A percentile compares a stretch with the other conserved stretches of the same genome.
These are phyloP conservation scores for Tetranychus cinnabarinus DNA, from an alignment of 1,140 invertebrate genomes.

Conservation along the genomic window DNA sequence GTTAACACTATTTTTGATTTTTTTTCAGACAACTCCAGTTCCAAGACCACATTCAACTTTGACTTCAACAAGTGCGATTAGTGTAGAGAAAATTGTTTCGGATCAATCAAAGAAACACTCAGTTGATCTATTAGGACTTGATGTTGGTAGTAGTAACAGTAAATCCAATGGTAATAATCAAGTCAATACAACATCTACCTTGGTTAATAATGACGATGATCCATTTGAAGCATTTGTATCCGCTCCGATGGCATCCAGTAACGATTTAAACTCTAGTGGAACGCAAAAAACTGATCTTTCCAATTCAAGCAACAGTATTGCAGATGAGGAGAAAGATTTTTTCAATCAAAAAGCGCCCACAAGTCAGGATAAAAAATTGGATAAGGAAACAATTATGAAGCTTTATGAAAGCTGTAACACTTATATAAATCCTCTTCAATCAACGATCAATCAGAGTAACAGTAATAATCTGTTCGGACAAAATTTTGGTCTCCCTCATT, in stretches of 20 bases:
- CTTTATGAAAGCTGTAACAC: conserved; percentile 31
- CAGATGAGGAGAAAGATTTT: conserved; percentile 54
- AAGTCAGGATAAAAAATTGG: conserved; percentile 45
- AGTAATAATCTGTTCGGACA: too few relatives aligned
- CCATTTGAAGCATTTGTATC: conserved; percentile 7
- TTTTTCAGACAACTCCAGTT: conserved; percentile 5
- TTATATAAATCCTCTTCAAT: background rate
- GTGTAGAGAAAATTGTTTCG: background rate
- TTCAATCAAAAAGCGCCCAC: conserved; percentile 55
- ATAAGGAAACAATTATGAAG: conserved; percentile 78
- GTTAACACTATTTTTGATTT: too few relatives aligned
- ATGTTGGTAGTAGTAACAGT: background rate
- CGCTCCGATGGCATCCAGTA: background rate
- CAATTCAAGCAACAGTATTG: background rate
- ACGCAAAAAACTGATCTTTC: background rate
- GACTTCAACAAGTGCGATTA: conserved; percentile 5
- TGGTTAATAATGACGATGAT: background rate
- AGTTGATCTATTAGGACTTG: conserved; percentile 7
- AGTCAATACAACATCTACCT: background rate
- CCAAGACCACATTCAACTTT: conserved; percentile 14
- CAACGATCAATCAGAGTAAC: too few relatives aligned
- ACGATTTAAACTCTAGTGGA: background rate
- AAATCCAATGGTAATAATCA: background rate
- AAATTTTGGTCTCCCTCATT: too few relatives aligned
- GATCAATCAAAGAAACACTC: background rate